These are phyloP conservation scores for Ceratitis capitata DNA, from an alignment of 1,140 invertebrate genomes.

Conservation along the genomic window DNA sequence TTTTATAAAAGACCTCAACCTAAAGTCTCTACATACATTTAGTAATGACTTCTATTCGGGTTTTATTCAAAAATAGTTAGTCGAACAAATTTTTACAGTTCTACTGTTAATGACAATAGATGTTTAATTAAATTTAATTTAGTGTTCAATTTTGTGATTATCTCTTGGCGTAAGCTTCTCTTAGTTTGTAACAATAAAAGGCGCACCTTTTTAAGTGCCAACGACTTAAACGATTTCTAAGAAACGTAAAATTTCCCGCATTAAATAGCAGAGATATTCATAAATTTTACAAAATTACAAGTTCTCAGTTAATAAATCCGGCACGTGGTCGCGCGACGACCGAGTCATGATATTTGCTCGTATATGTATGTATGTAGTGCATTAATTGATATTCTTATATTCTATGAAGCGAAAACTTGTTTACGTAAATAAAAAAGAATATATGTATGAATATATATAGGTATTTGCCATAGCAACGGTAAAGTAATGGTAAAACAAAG, in stretches of 20 bases:
- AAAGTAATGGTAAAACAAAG: neutral
- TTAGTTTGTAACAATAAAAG: neutral
- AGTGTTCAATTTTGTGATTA: neutral
- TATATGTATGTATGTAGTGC: no score
- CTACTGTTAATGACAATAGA: neutral
- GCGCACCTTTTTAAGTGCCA: neutral
- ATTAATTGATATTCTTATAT: neutral
- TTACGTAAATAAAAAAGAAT: neutral
- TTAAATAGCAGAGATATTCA: neutral
- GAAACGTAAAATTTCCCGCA: neutral
- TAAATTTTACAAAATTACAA: constrained; percentile 3
- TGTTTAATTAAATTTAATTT: neutral
- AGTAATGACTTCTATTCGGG: no score
- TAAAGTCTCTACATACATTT: no score
- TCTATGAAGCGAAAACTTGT: neutral
- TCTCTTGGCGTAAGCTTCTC: neutral
- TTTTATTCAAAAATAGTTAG: no score
- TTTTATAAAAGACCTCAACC: no score
- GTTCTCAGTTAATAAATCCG: neutral
- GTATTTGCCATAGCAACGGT: neutral
- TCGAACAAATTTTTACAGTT: no score
- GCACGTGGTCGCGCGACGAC: neutral
- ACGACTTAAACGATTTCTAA: neutral
- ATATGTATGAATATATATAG: no score
- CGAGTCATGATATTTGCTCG: neutral